Evolutionary conservation across 1,140 invertebrate species (phyloP), one percentile per base, ranked within the genome.

Genomic region (Drosophila kohkoa): DNA sequence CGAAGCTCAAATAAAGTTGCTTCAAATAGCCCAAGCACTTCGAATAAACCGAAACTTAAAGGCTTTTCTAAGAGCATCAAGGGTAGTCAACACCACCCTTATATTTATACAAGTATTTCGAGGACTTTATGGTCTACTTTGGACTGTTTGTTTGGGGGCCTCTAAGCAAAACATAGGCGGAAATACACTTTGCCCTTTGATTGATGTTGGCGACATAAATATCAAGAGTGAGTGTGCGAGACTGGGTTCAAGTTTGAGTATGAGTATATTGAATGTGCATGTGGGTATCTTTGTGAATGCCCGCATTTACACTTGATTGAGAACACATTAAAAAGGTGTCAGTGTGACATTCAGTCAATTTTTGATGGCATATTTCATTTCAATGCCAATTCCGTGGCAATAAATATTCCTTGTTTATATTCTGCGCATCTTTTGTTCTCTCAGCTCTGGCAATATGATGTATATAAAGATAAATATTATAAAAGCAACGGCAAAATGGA

Each of bases 291-390:
- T 51, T 64, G 65, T 70, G 43, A 62, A 51, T 75, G 58, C 76
- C 75, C 82, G 79, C 69, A 71, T 83, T 87, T 64, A 77, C 81
- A 85, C 77, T 71, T 85, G 71, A 89, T 89, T 85, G 85, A 81
- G 86, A 73, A 63, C 83, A 67, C 75, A 83, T 72, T 77, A 66
- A 67, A 81, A 72, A 88, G 85, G 85, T 89, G 85, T 83, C 81
- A 81, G 46, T 54, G 20, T 67, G 74, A 72, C 85, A 88, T 64
- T 54, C 85, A 88, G 78, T 89, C 85, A 78, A 85, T 89, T 88
- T 54, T 79, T 85, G 85, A 85, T 81, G 68, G 77, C 81, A 79
- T 89, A 89, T 88, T 88, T 88, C 81, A 88, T 83, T 88, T 72
- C 80, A 79, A 32, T 69, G 85, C 73, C 85, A 80, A 77, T 74